These are phyloP conservation scores for Ophonus ardosiacus DNA, from an alignment of 2,888 invertebrate species.

Conservation along the genomic window DNA sequence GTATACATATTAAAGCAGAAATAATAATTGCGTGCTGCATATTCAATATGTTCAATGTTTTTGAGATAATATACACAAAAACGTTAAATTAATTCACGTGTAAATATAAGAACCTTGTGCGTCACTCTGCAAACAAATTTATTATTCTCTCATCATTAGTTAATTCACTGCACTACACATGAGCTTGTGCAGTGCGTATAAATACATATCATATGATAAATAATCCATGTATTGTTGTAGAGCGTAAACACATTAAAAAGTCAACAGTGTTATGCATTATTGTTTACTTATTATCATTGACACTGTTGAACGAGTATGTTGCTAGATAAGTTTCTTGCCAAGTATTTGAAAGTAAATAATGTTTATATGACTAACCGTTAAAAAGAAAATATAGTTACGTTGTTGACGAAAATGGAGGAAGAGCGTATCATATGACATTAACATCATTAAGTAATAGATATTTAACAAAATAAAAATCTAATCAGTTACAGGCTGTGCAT, in stretches of 20 bases:
- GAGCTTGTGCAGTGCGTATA: background rate
- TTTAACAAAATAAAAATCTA: background rate
- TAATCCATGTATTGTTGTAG: conserved; percentile 4
- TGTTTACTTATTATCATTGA: conserved; percentile 21
- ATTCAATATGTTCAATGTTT: background rate
- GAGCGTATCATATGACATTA: background rate
- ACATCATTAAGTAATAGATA: conserved; percentile 12
- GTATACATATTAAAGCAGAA: background rate
- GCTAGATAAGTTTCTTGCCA: conserved; percentile 4
- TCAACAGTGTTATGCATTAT: background rate
- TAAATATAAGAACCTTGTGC: background rate
- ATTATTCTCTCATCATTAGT: conserved; percentile 25
- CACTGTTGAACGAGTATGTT: background rate
- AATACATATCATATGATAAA: conserved; percentile 1
- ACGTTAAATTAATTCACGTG: conserved; percentile 11
- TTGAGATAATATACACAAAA: background rate
- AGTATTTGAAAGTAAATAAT: background rate
- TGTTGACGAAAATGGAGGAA: conserved; percentile 7
- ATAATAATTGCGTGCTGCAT: background rate
- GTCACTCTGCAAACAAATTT: conserved; percentile 25
- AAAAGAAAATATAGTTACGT: background rate
- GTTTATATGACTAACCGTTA: background rate
- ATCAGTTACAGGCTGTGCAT: no score
- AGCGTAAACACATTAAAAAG: conserved; percentile 5
- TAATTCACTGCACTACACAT: background rate